A percentile compares a stretch with the other conserved stretches of the same genome.
Conservation (phyloP, 2,113 vertebrate genomes). For the Ia io region DNA sequence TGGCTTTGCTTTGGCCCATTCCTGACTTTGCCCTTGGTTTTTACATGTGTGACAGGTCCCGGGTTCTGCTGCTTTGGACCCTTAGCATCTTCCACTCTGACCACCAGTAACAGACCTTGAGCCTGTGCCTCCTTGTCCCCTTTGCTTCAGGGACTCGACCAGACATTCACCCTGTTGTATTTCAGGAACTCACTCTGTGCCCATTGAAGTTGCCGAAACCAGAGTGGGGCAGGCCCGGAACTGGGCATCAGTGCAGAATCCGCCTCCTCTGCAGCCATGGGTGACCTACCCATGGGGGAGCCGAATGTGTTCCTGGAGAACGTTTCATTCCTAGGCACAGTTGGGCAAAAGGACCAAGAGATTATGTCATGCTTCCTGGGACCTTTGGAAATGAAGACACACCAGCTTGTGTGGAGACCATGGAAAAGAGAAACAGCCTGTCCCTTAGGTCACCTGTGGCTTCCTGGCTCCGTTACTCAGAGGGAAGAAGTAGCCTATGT, state of each 20-base stretch:
- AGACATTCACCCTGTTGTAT: background rate
- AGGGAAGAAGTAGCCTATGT: rapidly evolving
- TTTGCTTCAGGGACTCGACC: background rate
- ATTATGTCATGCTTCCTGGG: background rate
- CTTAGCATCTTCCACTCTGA: background rate
- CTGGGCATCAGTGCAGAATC: background rate
- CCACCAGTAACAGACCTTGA: background rate
- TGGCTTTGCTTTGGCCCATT: background rate
- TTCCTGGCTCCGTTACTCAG: background rate
- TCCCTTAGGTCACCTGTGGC: background rate
- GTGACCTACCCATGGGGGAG: background rate
- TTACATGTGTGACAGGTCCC: rapidly evolving
- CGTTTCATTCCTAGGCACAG: background rate
- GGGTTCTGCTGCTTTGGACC: background rate
- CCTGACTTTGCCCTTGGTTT: background rate
- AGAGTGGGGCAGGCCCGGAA: background rate
- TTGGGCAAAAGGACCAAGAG: background rate
- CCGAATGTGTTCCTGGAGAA: background rate
- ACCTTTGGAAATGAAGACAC: background rate
- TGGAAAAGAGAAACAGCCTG: background rate
- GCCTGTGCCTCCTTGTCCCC: background rate
- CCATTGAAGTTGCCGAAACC: background rate
- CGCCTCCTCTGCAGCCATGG: background rate
- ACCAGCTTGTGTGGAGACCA: background rate
- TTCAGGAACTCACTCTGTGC: background rate